Percentiles rank a stretch among this genome's conserved stretches.
Evolutionary conservation across 1,140 invertebrate species (phyloP).

Genomic region (Panagrolaimus sp.): DNA sequence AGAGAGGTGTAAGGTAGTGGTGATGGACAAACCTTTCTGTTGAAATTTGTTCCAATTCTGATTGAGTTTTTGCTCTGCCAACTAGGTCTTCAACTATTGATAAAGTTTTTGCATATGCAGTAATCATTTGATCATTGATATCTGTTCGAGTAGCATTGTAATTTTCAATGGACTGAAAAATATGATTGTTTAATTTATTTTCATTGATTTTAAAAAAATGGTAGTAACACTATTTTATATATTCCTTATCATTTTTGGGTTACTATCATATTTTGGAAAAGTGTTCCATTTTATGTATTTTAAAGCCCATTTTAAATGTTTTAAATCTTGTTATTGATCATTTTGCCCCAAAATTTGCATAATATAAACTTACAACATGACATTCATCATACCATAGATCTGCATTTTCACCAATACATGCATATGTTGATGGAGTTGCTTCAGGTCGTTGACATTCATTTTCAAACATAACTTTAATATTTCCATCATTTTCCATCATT

Average conservation of each 20-base stretch:
- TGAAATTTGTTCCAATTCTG: not conserved
- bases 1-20: too few species aligned
- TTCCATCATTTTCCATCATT: conserved; percentile 36
- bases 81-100: not conserved
- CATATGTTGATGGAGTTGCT: not conserved
- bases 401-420: conserved; percentile 9
- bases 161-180: not conserved
- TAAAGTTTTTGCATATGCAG: not conserved
- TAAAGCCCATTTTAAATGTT: too few species aligned
- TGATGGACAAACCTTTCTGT: not conserved
- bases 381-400: not conserved
- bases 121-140: not conserved
- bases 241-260: too few species aligned
- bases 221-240: too few species aligned
- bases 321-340: too few species aligned
- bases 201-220: too few species aligned
- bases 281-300: too few species aligned
- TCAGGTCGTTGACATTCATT: conserved; percentile 17
- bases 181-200: not conserved
- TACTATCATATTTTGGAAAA: too few species aligned
- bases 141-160: conserved; percentile 2
- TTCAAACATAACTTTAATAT: conserved; percentile 32
- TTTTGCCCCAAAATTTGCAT: too few species aligned
- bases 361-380: not conserved
- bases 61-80: not conserved